phyloP scores from a whole-genome alignment of 2,797 vertebrate species.

The Sebastes itinus region DNA sequence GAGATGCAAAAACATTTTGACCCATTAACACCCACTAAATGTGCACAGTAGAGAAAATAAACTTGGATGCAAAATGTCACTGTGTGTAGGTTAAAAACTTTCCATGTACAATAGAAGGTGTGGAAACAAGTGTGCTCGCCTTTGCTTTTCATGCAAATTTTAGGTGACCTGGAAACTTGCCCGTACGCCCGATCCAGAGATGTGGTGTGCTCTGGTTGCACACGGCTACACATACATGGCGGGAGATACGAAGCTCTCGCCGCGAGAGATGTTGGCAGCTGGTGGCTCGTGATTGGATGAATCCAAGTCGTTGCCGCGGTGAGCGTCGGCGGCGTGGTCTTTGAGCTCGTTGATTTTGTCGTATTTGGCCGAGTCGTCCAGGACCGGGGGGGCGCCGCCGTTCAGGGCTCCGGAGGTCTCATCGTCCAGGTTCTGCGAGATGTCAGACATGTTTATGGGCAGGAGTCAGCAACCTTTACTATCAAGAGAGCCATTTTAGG shows the following conservation, averaged over 20 bases:
- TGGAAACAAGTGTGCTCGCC: slow-evolving; percentile 21
- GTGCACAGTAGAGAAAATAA: not conserved
- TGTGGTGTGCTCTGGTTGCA: not conserved
- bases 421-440: slow-evolving; percentile 71
- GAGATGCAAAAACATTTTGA: not conserved
- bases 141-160: slow-evolving; percentile 50
- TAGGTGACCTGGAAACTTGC: slow-evolving; percentile 51
- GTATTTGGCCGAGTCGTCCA: slow-evolving; percentile 42
- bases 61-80: not conserved
- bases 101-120: not conserved
- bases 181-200: not conserved
- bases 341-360: slow-evolving; percentile 50
- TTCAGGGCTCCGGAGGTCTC: slow-evolving; percentile 72
- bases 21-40: not conserved
- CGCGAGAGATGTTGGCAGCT: slow-evolving; percentile 65
- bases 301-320: slow-evolving; percentile 59
- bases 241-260: slow-evolving; percentile 81
- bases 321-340: slow-evolving; percentile 22
- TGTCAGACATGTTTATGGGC: not conserved
- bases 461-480: too few relatives aligned
- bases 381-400: slow-evolving; percentile 57
- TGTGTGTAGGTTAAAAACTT: not conserved
- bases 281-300: slow-evolving; percentile 50
- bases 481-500: too few relatives aligned
- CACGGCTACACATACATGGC: slow-evolving; percentile 79